Conservation (phyloP, 2,797 vertebrate species). For the Enteromius mattozi region DNA sequence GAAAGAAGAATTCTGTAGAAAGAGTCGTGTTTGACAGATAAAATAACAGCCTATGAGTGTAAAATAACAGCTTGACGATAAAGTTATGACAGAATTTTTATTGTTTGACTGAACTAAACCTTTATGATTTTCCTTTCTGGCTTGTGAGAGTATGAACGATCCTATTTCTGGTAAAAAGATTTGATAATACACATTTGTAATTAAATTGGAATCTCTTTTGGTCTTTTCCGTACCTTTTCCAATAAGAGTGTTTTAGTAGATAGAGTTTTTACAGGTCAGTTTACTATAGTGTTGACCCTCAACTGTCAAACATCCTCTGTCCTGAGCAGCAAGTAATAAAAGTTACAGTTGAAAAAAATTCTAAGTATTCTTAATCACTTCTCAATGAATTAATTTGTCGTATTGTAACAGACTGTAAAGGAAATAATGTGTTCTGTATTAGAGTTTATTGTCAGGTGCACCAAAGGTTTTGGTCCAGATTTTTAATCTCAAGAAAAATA, state of each 20-base stretch:
- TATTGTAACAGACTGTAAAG: neutral
- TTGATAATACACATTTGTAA: constrained; percentile 45
- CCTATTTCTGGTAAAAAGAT: neutral
- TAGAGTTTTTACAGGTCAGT: constrained; percentile 5
- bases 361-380: neutral
- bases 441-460: neutral
- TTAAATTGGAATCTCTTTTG: constrained; percentile 47
- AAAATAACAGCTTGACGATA: neutral
- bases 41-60: neutral
- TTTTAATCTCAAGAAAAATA: neutral
- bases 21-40: neutral
- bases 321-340: constrained; percentile 40
- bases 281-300: constrained; percentile 1
- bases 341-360: constrained; percentile 24
- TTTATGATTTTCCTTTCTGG: constrained; percentile 1
- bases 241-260: constrained; percentile 34
- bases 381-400: neutral
- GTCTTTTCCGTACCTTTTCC: constrained; percentile 24
- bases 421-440: neutral
- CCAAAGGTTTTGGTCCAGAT: neutral
- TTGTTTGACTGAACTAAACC: constrained; percentile 1
- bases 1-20: neutral
- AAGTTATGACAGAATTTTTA: neutral
- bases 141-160: constrained; percentile 6
- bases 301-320: constrained; percentile 12